Evolutionary conservation across 1,140 invertebrate genomes (phyloP).

Genomic region (Galendromus occidentalis): DNA sequence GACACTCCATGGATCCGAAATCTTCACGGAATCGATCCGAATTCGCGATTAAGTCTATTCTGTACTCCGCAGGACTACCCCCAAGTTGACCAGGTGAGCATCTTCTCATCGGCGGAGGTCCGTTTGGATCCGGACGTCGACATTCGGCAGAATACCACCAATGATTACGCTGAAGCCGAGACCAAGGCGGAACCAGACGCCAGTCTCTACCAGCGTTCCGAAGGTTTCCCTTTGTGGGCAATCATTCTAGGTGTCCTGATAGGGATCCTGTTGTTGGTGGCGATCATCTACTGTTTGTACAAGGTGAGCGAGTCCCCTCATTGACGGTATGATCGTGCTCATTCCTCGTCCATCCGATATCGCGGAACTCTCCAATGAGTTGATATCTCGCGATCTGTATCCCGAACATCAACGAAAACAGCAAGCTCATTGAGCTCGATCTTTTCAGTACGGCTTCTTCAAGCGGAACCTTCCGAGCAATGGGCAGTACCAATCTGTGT

Average conservation of each 20-base stretch:
- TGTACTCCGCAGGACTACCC: conserved; percentile 42
- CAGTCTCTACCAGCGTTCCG: conserved; percentile 40
- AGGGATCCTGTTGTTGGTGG: conserved; percentile 51
- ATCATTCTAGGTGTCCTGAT: conserved; percentile 55
- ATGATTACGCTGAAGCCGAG: conserved; percentile 46
- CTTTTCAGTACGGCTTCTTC: conserved; percentile 52
- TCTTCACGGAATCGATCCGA: too few species aligned
- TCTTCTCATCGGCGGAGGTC: conserved; percentile 52
- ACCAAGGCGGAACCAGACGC: conserved; percentile 58
- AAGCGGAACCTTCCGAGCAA: conserved; percentile 36
- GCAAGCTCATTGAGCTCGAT: background rate
- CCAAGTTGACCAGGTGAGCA: conserved; percentile 55
- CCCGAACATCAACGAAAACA: too few species aligned
- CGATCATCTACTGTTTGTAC: conserved; percentile 54
- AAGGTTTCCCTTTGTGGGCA: conserved; percentile 54
- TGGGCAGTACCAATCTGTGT: conserved; percentile 7
- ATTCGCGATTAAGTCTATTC: background rate
- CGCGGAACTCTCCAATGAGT: background rate
- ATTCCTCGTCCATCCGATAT: too few species aligned
- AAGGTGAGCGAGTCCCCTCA: conserved; percentile 29
- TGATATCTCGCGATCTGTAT: too few species aligned
- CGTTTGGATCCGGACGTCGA: conserved; percentile 43
- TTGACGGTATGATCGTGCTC: background rate
- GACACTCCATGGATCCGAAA: too few species aligned
- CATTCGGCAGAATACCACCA: conserved; percentile 45